These are phyloP conservation scores for Drosophila atripex DNA, from an alignment of 2,888 invertebrate genomes.

Conservation along the genomic window DNA sequence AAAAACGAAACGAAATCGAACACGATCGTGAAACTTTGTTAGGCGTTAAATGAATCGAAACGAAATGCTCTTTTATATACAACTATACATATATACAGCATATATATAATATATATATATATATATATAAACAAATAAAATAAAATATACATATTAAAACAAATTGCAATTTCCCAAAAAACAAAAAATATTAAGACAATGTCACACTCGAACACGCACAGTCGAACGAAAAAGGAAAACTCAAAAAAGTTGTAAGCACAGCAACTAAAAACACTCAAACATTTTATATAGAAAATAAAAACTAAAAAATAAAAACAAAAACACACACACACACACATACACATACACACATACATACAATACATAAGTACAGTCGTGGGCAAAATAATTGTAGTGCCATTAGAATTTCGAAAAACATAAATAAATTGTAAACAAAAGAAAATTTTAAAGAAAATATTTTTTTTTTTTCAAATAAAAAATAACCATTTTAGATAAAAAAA, in stretches of 20 bases:
- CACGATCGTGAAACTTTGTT: slow-evolving; percentile 45
- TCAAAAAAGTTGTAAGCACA: slow-evolving; percentile 16
- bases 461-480: slow-evolving; percentile 1
- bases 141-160: slow-evolving; percentile 30
- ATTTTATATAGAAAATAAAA: slow-evolving; percentile 60
- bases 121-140: slow-evolving; percentile 11
- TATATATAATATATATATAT: slow-evolving; percentile 48
- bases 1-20: slow-evolving; percentile 1
- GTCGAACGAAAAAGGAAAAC: not conserved
- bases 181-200: slow-evolving; percentile 24
- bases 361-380: slow-evolving; percentile 34
- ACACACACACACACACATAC: slow-evolving; percentile 1
- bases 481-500: not conserved
- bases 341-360: slow-evolving; percentile 6
- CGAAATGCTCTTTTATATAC: slow-evolving; percentile 58
- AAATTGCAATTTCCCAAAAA: slow-evolving; percentile 28
- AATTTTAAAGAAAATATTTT: slow-evolving; percentile 11
- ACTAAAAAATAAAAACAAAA: slow-evolving; percentile 20
- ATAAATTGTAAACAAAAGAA: slow-evolving; percentile 15
- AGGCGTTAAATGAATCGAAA: slow-evolving; percentile 57
- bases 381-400: slow-evolving; percentile 41
- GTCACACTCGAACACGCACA: slow-evolving; percentile 16
- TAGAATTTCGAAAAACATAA: slow-evolving; percentile 20
- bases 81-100: slow-evolving; percentile 39
- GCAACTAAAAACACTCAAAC: slow-evolving; percentile 24